phyloP scores from a whole-genome alignment of 2,113 vertebrate species.

The Gymnobelideus leadbeateri region DNA sequence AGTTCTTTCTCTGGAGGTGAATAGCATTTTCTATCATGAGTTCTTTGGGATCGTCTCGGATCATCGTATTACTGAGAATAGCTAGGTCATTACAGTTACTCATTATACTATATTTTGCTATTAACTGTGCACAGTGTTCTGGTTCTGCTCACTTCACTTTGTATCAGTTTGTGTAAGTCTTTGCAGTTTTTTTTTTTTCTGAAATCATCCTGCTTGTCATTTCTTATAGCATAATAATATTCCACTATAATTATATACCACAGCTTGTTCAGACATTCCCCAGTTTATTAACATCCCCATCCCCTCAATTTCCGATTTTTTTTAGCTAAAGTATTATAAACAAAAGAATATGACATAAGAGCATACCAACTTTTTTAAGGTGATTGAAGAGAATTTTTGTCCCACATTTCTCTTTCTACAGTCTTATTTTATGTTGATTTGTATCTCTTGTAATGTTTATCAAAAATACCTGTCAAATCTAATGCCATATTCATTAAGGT shows the following conservation, averaged over 20 bases:
- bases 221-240: no score
- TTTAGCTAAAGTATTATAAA: slow-evolving; percentile 18
- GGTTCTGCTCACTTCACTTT: not conserved
- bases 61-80: no score
- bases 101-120: no score
- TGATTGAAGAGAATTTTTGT: slow-evolving; percentile 28
- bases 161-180: not conserved
- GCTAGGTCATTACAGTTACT: no score
- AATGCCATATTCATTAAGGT: not conserved
- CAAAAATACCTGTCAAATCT: not conserved
- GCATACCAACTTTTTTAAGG: not conserved
- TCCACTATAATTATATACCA: not conserved
- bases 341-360: slow-evolving; percentile 8
- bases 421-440: not conserved
- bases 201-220: no score
- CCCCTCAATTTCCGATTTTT: not conserved
- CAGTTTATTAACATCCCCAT: not conserved
- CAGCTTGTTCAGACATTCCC: not conserved
- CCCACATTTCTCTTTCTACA: not conserved
- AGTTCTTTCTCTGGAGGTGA: no score
- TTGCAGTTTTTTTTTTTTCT: not conserved
- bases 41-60: no score
- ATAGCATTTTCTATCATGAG: no score
- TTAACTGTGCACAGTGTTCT: not conserved
- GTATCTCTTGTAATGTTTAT: not conserved